A percentile compares a stretch with the other conserved stretches of the same genome.
Conservation (phyloP, 30 jellyfish, hydroid and myxozoan genomes). For the Chironex yamaguchii region DNA sequence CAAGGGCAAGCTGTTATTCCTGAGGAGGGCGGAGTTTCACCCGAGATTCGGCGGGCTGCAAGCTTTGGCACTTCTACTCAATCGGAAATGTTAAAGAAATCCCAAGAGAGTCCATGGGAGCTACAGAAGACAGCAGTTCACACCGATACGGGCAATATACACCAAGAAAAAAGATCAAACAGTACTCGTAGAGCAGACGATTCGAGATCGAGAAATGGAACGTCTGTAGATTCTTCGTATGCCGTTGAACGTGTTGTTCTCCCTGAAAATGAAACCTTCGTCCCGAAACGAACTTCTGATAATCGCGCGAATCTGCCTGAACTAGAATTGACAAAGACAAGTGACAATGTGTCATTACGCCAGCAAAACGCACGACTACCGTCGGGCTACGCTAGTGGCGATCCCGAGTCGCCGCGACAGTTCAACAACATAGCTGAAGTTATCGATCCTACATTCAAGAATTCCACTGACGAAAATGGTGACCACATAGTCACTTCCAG, state of each 20-base stretch:
- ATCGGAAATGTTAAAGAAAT: neutral
- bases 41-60: neutral
- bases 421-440: slow-evolving; percentile 70
- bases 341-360: neutral
- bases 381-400: neutral
- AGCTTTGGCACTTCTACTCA: neutral
- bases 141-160: no score
- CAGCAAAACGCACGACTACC: neutral
- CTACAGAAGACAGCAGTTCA: no score
- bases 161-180: no score
- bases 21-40: neutral
- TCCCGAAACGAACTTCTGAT: no score
- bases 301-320: no score
- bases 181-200: no score
- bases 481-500: slow-evolving; percentile 30
- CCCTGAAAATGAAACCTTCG: neutral
- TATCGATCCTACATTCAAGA: slow-evolving; percentile 71
- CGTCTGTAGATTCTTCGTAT: neutral
- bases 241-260: neutral
- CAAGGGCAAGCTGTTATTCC: no score
- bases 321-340: no score
- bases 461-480: slow-evolving; percentile 22
- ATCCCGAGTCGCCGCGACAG: neutral
- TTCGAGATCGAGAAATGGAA: neutral
- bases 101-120: neutral